A percentile compares a stretch with the other conserved stretches of the same genome.
phyloP scores from a whole-genome alignment of 2,888 invertebrate species.

The Euzophera pinguis region DNA sequence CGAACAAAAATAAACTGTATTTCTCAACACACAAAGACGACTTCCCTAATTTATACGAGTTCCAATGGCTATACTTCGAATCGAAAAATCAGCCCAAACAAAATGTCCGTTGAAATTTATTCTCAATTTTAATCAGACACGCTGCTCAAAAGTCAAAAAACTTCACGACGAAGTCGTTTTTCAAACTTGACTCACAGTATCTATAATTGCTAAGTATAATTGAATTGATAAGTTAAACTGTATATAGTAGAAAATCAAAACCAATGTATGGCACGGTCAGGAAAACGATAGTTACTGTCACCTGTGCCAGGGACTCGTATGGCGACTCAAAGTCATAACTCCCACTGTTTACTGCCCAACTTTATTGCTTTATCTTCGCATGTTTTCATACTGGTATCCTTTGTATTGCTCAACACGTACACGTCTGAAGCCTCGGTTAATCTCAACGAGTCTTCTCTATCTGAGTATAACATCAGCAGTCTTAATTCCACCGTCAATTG shows the following conservation, averaged over 20 bases:
- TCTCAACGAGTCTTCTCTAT: slow-evolving; percentile 42
- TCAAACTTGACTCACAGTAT: slow-evolving; percentile 59
- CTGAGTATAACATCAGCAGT: slow-evolving; percentile 47
- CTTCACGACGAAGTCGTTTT: slow-evolving; percentile 61
- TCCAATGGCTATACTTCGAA: slow-evolving; percentile 62
- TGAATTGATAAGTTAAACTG: slow-evolving; percentile 20
- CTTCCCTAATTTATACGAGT: slow-evolving; percentile 35
- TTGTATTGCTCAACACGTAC: slow-evolving; percentile 50
- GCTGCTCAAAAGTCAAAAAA: slow-evolving; percentile 55
- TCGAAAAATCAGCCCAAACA: slow-evolving; percentile 57
- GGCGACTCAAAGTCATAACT: slow-evolving; percentile 72
- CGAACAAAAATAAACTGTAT: slow-evolving; percentile 51
- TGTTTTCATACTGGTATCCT: slow-evolving; percentile 69
- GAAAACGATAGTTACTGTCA: slow-evolving; percentile 55
- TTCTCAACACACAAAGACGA: slow-evolving; percentile 34
- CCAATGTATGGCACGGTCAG: slow-evolving; percentile 72
- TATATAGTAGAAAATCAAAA: slow-evolving; percentile 38
- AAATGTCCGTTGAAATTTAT: slow-evolving; percentile 69
- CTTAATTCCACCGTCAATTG: slow-evolving; percentile 56
- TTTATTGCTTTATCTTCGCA: slow-evolving; percentile 78
- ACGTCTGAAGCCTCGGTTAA: slow-evolving; percentile 50
- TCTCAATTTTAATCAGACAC: slow-evolving; percentile 56
- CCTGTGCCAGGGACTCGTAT: slow-evolving; percentile 74
- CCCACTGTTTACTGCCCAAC: slow-evolving; percentile 73
- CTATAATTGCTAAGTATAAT: slow-evolving; percentile 20